Percentiles rank a stretch among this genome's conserved stretches.
phyloP scores from a whole-genome alignment of 1,140 invertebrate species.

The Papilio polyxenes region DNA sequence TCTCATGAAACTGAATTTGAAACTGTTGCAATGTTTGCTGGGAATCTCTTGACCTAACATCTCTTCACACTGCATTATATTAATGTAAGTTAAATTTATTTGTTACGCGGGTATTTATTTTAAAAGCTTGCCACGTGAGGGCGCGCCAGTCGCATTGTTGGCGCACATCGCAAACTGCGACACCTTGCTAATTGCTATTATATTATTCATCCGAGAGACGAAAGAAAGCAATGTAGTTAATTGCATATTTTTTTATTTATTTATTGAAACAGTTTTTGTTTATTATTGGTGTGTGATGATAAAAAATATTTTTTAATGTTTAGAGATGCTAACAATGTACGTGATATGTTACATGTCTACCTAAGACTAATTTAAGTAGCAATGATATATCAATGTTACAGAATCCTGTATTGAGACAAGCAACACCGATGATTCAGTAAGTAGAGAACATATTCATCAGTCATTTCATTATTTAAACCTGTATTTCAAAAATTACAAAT shows the following conservation, averaged over 20 bases:
- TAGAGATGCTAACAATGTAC: no score
- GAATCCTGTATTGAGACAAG: no score
- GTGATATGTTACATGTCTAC: no score
- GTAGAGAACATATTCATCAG: no score
- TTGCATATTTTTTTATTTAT: conserved; percentile 34
- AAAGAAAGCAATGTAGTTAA: conserved; percentile 35
- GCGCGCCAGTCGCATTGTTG: conserved; percentile 15
- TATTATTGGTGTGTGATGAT: background rate
- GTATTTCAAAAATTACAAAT: no score
- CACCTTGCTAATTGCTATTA: conserved; percentile 30
- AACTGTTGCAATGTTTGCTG: background rate
- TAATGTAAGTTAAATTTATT: background rate
- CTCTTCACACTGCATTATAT: background rate
- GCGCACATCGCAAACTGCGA: background rate
- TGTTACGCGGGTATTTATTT: background rate
- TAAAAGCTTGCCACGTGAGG: conserved; percentile 13
- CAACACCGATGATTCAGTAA: no score
- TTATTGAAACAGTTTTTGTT: conserved; percentile 24
- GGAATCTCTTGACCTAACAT: background rate
- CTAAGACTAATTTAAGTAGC: no score
- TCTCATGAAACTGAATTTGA: background rate
- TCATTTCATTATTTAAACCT: no score
- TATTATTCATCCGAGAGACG: conserved; percentile 25
- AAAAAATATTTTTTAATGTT: background rate
- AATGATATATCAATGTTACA: no score